A percentile compares a stretch with the other conserved stretches of the same genome.
These are phyloP conservation scores for Oxyruncus cristatus DNA, from an alignment of 2,113 vertebrate genomes.

Conservation along the genomic window DNA sequence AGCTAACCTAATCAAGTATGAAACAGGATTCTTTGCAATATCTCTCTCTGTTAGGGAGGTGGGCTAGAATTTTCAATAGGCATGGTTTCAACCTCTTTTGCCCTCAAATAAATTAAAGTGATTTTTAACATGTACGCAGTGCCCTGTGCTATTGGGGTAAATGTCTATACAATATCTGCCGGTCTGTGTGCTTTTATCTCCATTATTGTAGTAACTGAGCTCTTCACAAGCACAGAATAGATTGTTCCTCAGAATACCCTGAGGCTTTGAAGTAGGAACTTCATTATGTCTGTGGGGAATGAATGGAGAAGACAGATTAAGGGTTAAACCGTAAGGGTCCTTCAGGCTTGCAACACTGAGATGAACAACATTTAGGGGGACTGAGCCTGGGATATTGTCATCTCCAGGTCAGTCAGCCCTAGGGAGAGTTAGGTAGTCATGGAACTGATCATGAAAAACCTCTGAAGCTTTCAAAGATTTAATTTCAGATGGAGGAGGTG, in stretches of 20 bases:
- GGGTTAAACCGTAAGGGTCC: neutral
- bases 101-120: neutral
- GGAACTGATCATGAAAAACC: neutral
- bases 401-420: neutral
- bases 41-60: neutral
- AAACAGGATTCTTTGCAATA: neutral
- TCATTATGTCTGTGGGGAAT: neutral
- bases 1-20: neutral
- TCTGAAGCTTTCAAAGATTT: neutral
- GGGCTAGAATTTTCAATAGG: neutral
- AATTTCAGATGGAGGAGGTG: neutral
- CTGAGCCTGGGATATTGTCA: neutral
- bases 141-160: neutral
- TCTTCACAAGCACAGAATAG: neutral
- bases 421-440: rapidly evolving
- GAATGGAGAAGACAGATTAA: neutral
- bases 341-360: neutral
- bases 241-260: neutral
- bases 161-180: neutral
- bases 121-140: neutral
- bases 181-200: neutral
- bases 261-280: neutral
- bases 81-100: neutral
- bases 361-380: neutral
- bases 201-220: neutral